Percentiles rank a stretch among this genome's conserved stretches.
phyloP scores from a whole-genome alignment of 2,888 invertebrate species.

The Plagodis pulveraria region DNA sequence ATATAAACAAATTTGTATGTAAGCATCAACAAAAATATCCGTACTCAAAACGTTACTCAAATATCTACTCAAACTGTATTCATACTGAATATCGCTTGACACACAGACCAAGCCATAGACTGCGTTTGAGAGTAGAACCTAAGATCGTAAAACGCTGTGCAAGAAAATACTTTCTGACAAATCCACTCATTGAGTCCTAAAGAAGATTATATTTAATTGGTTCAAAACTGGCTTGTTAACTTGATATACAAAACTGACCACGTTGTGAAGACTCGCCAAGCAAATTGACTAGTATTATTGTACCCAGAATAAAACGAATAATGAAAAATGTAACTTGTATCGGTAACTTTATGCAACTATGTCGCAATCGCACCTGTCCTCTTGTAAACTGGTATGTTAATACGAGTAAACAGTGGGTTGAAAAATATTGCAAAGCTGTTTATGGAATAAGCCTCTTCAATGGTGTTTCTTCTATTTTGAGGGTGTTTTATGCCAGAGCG shows the following conservation, averaged over 20 bases:
- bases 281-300: conserved; percentile 6
- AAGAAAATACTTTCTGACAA: too few relatives aligned
- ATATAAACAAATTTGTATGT: too few relatives aligned
- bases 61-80: too few relatives aligned
- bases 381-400: conserved; percentile 16
- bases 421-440: conserved; percentile 9
- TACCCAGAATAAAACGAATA: conserved; percentile 23
- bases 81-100: too few relatives aligned
- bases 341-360: conserved; percentile 27
- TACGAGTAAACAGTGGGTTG: conserved; percentile 4
- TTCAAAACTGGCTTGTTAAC: neutral
- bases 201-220: too few relatives aligned
- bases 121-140: too few relatives aligned
- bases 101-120: too few relatives aligned
- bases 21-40: too few relatives aligned
- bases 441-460: conserved; percentile 7
- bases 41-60: too few relatives aligned
- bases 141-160: too few relatives aligned
- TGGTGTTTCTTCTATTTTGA: neutral
- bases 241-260: conserved; percentile 9
- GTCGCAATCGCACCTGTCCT: conserved; percentile 28
- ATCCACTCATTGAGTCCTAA: too few relatives aligned
- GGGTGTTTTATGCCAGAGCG: neutral
- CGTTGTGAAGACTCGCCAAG: conserved; percentile 2
- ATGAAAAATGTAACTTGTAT: conserved; percentile 24